These are phyloP conservation scores for Serripes groenlandicus DNA, from an alignment of 2,888 invertebrate genomes.

Conservation along the genomic window DNA sequence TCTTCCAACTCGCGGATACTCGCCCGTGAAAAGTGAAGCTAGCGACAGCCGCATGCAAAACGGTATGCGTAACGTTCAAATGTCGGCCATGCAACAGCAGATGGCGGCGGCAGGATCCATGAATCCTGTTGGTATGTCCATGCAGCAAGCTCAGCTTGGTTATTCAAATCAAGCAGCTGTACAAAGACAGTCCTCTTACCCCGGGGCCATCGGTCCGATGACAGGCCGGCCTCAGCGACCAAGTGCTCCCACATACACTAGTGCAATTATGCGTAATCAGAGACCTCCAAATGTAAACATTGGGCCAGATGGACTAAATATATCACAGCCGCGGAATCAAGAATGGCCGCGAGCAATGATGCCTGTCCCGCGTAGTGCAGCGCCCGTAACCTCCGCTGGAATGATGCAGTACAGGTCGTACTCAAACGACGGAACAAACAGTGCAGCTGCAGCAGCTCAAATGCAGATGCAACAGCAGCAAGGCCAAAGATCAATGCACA, in stretches of 20 bases:
- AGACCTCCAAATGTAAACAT: slow-evolving; percentile 89
- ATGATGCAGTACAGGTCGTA: slow-evolving; percentile 87
- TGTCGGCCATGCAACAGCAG: slow-evolving; percentile 77
- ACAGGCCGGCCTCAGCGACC: slow-evolving; percentile 65
- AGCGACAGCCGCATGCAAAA: slow-evolving; percentile 68
- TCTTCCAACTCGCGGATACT: slow-evolving; percentile 71
- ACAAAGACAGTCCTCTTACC: slow-evolving; percentile 75
- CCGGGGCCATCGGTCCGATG: slow-evolving; percentile 65
- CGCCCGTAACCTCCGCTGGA: slow-evolving; percentile 66
- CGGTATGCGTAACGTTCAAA: slow-evolving; percentile 76
- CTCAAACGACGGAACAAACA: slow-evolving; percentile 68
- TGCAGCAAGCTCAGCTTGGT: slow-evolving; percentile 63
- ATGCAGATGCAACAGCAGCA: slow-evolving; percentile 79
- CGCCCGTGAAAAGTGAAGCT: slow-evolving; percentile 78
- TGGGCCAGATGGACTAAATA: slow-evolving; percentile 88
- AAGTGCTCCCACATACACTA: slow-evolving; percentile 78
- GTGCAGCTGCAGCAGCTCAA: slow-evolving; percentile 65
- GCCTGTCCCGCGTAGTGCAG: slow-evolving; percentile 13
- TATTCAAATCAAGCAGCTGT: slow-evolving; percentile 70
- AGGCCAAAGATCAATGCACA: slow-evolving; percentile 61
- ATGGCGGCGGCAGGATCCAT: slow-evolving; percentile 22
- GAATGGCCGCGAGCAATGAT: slow-evolving; percentile 86
- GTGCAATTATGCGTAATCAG: slow-evolving; percentile 86
- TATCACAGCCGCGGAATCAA: slow-evolving; percentile 87
- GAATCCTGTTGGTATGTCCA: slow-evolving; percentile 45